A percentile compares a stretch with the other conserved stretches of the same genome.
Conservation (phyloP, 2,113 vertebrate genomes). For the Serilophus lunatus region DNA sequence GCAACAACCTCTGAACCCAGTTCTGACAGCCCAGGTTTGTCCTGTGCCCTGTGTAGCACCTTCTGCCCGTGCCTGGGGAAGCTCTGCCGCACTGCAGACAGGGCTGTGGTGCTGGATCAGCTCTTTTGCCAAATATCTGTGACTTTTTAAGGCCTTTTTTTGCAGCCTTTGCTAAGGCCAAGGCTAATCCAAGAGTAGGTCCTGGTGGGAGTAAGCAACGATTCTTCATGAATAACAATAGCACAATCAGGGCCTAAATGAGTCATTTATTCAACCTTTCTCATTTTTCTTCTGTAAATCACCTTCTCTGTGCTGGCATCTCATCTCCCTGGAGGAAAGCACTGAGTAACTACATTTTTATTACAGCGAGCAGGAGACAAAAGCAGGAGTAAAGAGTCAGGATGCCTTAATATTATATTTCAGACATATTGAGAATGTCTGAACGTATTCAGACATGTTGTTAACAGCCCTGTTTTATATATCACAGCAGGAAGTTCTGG, state of each 20-base stretch:
- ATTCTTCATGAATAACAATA: background rate
- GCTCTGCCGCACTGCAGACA: background rate
- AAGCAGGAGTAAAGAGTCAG: background rate
- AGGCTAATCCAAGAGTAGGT: background rate
- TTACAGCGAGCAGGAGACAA: background rate
- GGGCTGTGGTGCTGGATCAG: background rate
- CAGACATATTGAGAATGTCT: background rate
- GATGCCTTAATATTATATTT: background rate
- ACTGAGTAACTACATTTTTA: background rate
- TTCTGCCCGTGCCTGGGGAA: background rate
- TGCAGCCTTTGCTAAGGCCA: background rate
- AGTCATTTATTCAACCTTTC: background rate
- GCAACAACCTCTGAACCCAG: background rate
- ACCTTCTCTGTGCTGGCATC: background rate
- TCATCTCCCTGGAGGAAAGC: background rate
- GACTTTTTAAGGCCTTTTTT: background rate
- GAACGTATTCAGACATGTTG: background rate
- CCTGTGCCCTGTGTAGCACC: background rate
- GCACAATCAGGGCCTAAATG: background rate
- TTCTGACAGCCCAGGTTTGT: background rate
- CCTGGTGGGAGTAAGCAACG: background rate
- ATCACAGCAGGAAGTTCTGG: background rate
- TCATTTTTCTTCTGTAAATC: constrained; percentile 6
- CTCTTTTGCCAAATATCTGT: background rate
- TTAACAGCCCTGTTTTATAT: background rate